A percentile compares a stretch with the other conserved stretches of the same genome.
Evolutionary conservation across 2,888 invertebrate genomes (phyloP).

Genomic region (Ochlodes sylvanus): DNA sequence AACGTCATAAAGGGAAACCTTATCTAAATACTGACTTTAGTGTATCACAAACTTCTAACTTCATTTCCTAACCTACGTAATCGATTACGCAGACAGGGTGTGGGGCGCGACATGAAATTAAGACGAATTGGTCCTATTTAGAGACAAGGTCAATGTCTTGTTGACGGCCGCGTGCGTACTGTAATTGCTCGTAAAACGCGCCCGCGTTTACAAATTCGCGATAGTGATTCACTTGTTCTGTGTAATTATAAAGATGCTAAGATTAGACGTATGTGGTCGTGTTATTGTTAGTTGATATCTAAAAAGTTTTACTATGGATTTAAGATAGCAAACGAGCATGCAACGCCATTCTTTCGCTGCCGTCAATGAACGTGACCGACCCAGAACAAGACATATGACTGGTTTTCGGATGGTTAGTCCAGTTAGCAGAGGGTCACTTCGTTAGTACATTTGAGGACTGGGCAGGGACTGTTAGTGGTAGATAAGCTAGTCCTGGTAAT

Average conservation of each 20-base stretch:
- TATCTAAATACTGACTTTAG: too few relatives aligned
- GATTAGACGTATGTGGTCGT: slow-evolving; percentile 14
- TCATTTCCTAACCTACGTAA: background rate
- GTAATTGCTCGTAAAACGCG: slow-evolving; percentile 39
- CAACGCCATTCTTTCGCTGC: too few relatives aligned
- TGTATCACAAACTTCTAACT: too few relatives aligned
- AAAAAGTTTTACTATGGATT: background rate
- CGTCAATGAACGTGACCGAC: too few relatives aligned
- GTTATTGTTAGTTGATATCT: slow-evolving; percentile 17
- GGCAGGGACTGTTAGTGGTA: too few relatives aligned
- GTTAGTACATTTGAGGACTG: too few relatives aligned
- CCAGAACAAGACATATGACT: too few relatives aligned
- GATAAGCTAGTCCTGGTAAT: too few relatives aligned
- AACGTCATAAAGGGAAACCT: too few relatives aligned
- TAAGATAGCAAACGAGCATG: too few relatives aligned
- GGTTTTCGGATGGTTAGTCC: too few relatives aligned
- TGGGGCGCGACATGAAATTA: background rate
- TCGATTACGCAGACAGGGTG: background rate
- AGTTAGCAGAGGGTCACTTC: too few relatives aligned
- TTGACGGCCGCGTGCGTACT: slow-evolving; percentile 33
- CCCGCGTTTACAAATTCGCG: slow-evolving; percentile 43
- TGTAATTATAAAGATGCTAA: slow-evolving; percentile 27
- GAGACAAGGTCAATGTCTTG: slow-evolving; percentile 25
- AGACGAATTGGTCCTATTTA: slow-evolving; percentile 11
- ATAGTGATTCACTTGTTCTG: slow-evolving; percentile 40